Evolutionary conservation across 2,888 invertebrate genomes (phyloP), one percentile per base, ranked within the genome.

Genomic region (Mesorhabditis belari): DNA sequence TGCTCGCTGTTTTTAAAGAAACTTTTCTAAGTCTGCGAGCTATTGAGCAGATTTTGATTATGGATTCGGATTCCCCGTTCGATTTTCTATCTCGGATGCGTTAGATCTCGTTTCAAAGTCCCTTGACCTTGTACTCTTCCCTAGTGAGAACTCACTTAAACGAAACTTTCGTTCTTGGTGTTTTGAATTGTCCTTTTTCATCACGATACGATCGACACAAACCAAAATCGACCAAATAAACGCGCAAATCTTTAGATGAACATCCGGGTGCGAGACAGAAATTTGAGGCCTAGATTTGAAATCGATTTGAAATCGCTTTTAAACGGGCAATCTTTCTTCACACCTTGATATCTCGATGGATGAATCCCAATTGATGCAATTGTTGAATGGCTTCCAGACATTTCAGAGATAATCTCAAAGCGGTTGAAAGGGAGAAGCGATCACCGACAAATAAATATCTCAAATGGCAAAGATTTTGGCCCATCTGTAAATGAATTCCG

Each of bases 211-310:
- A 66, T 58, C 74, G 53, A 54, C 76, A 77, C 25, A 79, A 64
- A n/a, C 79, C 79, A 49, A 77, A 79, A 60, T 79, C 79, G n/a
- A 79, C 68, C 5, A 79, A 62, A 28, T 63, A 65, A 5, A 79
- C 58, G 25, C 70, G 67, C 28, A 67, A 59, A 12, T 70, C 64
- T 29, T 69, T 69, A 0, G 58, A 21, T 4, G 57, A 52, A 61
- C 28, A 52, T 51, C 62, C 57, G 2, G 70, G 64, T 5, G 62
- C 28, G 23, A 71, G 54, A 25, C 70, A 71, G 52, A 73, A 73
- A 54, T 73, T 78, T 3, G 78, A 76, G 2, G 78, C 70, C 75
- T 76, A 49, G 60, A 63, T n/a, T 12, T 25, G 19, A 5, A 58
- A 27, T 25, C 5, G 35, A 55, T 27, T 2, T 19, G 54, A 24